These are phyloP conservation scores for Oscheius sp. DNA, from an alignment of 2,888 invertebrate genomes.

Conservation along the genomic window DNA sequence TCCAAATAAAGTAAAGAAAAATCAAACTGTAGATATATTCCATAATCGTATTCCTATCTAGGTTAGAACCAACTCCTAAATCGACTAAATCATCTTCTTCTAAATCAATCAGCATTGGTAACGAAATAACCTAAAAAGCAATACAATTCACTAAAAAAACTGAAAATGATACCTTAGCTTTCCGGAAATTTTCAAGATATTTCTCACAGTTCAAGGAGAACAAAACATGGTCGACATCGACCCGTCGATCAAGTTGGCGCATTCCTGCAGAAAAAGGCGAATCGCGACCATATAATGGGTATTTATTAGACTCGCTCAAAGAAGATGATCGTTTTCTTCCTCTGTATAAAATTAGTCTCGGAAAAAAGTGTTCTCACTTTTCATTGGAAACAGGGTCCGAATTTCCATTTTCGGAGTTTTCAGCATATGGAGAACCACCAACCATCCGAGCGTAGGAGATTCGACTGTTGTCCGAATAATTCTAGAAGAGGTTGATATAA, in stretches of 20 bases:
- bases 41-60: slow-evolving; percentile 21
- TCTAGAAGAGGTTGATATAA: neutral
- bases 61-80: neutral
- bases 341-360: neutral
- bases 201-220: slow-evolving; percentile 25
- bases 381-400: neutral
- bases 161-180: neutral
- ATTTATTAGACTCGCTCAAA: neutral
- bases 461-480: neutral
- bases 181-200: slow-evolving; percentile 10
- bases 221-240: slow-evolving; percentile 29
- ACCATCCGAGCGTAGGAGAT: slow-evolving; percentile 10
- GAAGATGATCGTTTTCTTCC: neutral
- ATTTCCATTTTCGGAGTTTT: neutral
- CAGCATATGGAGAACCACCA: neutral
- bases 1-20: neutral
- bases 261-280: slow-evolving; percentile 10
- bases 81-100: neutral
- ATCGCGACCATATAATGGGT: neutral
- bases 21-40: slow-evolving; percentile 1
- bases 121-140: neutral
- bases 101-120: neutral
- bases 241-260: slow-evolving; percentile 21
- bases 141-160: neutral
- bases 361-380: neutral